Percentiles rank a stretch among this genome's conserved stretches.
Conservation (phyloP, 2,797 vertebrate species). For the Sitta carolinensis region DNA sequence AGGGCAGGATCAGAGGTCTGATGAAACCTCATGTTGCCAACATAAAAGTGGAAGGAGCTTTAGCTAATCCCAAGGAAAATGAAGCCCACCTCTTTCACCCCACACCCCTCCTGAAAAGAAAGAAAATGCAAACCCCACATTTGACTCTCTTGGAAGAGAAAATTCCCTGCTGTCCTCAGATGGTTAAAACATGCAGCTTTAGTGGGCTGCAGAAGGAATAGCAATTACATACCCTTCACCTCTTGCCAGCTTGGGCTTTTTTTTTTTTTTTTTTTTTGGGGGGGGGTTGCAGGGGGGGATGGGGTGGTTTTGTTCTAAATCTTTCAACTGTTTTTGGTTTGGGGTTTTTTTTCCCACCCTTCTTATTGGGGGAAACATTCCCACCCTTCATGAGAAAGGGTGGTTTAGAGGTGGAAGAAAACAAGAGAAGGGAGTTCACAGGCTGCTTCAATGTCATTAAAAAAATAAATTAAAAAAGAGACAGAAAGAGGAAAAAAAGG, state of each 20-base stretch:
- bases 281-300: background rate
- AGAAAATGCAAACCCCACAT: constrained; percentile 32
- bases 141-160: constrained; percentile 30
- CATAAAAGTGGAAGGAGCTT: constrained; percentile 69
- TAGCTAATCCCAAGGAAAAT: constrained; percentile 70
- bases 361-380: background rate
- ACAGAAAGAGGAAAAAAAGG: background rate
- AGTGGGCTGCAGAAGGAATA: constrained; percentile 49
- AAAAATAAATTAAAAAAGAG: background rate
- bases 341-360: background rate
- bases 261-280: background rate
- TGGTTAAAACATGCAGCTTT: constrained; percentile 40
- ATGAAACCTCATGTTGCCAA: constrained; percentile 58
- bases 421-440: background rate
- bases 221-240: constrained; percentile 46
- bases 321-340: background rate
- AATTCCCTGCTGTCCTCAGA: constrained; percentile 58
- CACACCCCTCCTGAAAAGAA: background rate
- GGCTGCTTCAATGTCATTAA: background rate
- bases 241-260: background rate
- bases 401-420: background rate
- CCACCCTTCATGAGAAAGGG: background rate
- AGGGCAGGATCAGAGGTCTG: constrained; percentile 53
- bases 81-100: constrained; percentile 42
- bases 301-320: background rate